phyloP scores from a whole-genome alignment of 2,888 invertebrate genomes.

The Nephrocerus scutellatus region DNA sequence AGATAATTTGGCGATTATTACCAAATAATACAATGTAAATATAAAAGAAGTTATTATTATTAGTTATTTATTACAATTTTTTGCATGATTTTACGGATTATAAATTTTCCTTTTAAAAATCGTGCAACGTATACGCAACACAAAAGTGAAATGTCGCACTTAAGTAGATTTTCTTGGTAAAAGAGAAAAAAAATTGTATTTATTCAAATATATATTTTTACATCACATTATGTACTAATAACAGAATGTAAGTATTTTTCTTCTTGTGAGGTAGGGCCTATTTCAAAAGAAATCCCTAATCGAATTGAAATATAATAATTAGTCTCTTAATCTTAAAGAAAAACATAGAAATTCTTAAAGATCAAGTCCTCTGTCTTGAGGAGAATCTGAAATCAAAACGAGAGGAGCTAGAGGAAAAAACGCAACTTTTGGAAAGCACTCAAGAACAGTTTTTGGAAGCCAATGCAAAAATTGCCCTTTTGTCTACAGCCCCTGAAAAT shows the following conservation, averaged over 20 bases:
- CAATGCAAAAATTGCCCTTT: constrained; percentile 36
- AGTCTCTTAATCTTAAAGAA: constrained; percentile 26
- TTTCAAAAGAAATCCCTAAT: too few species aligned
- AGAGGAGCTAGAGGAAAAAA: constrained; percentile 41
- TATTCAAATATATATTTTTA: not conserved
- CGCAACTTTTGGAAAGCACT: constrained; percentile 37
- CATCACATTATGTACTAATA: too few species aligned
- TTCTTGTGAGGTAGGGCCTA: too few species aligned
- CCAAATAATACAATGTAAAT: not conserved
- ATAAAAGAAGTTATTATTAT: not conserved
- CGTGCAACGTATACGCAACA: too few species aligned
- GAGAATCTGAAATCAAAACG: constrained; percentile 43
- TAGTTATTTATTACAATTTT: not conserved
- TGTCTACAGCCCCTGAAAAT: constrained; percentile 33
- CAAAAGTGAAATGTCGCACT: too few species aligned
- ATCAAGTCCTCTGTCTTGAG: constrained; percentile 39
- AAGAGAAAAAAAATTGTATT: not conserved
- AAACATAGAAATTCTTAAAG: constrained; percentile 39
- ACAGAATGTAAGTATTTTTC: too few species aligned
- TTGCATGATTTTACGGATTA: too few species aligned
- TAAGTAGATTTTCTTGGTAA: too few species aligned
- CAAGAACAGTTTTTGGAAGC: constrained; percentile 44
- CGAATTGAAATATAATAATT: too few species aligned
- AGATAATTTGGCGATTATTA: too few species aligned
- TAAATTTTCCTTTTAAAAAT: too few species aligned